Base-by-base conservation (phyloP, 2,113 vertebrate genomes). In the Malurus alboscapulatus region DNA sequence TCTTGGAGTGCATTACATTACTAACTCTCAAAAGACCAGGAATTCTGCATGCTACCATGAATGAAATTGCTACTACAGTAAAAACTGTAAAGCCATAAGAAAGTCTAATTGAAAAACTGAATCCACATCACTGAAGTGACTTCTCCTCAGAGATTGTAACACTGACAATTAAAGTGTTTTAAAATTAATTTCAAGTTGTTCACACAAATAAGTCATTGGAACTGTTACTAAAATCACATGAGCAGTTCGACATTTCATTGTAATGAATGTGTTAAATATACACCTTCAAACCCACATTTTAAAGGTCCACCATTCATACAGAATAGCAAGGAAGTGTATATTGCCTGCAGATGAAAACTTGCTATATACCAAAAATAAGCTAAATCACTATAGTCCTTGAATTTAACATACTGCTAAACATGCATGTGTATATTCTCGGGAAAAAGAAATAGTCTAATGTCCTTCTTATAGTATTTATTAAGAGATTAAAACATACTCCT, bases 381-480 rank as follows among this genome's bases (percentile, higher is more conserved):
- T 59, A 83, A 66, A 30, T 44, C 38, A 67, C 32, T 59, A 26
- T 1, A 57, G 16, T 29, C 5, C 21, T 84, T 77, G 63, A 59
- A 74, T 85, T 90, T 42, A 55, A 53, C 17, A 75, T 17, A 77
- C 17, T 19, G 7, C 13, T 74, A 90, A 86, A 74, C 6, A 9
- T 0, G 1, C 19, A 74, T 9, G 17, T 53, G 30, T 6, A 53
- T 61, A 67, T 59, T 59, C 30, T 44, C 7, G 0, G 8, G 10
- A 10, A 79, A 90, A 87, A 51, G 0, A 73, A 66, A 42, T 15
- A 44, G 19, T 62, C n/a, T 45, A 40, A 57, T 7, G 7, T 44
- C 72, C 12, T 59, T n/a, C 17, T 53, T n/a, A 50, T 30, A 34
- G 32, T 44, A 73, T 8, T 54, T 80, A 27, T 9, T 58, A 48